A percentile compares a stretch with the other conserved stretches of the same genome.
Conservation (phyloP, 35 echinoderm and acorn worm genomes). For the Ptychodera flava region DNA sequence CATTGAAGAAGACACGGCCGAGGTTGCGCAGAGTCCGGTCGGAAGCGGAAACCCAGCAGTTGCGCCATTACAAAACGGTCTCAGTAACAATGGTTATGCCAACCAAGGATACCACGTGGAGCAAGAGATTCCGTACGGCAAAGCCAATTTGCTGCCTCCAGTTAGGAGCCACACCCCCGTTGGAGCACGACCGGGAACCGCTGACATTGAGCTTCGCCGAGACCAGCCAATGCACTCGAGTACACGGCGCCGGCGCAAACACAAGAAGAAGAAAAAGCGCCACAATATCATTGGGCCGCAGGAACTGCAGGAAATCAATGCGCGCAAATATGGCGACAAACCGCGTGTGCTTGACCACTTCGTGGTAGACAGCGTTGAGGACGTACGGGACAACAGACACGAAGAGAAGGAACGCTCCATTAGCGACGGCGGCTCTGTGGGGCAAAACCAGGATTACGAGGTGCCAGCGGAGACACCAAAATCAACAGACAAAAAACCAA, state of each 20-base stretch:
- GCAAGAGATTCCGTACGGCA: background rate
- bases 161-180: background rate
- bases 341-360: background rate
- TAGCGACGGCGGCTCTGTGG: too few relatives aligned
- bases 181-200: background rate
- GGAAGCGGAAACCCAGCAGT: background rate
- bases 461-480: too few relatives aligned
- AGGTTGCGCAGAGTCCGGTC: background rate
- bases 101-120: background rate
- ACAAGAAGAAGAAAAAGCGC: background rate
- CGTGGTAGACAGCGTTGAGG: background rate
- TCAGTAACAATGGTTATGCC: background rate
- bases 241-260: background rate
- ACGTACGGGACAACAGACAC: too few relatives aligned
- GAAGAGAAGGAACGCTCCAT: too few relatives aligned
- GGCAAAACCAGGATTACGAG: too few relatives aligned
- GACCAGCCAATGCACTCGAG: background rate
- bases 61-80: too few relatives aligned
- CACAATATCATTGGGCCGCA: background rate
- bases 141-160: background rate
- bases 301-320: background rate
- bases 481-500: too few relatives aligned
- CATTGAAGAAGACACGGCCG: background rate
- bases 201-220: background rate
- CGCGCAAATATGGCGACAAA: background rate